Evolutionary conservation across 2,113 vertebrate species (phyloP).

Genomic region (Aphyosemion australe): DNA sequence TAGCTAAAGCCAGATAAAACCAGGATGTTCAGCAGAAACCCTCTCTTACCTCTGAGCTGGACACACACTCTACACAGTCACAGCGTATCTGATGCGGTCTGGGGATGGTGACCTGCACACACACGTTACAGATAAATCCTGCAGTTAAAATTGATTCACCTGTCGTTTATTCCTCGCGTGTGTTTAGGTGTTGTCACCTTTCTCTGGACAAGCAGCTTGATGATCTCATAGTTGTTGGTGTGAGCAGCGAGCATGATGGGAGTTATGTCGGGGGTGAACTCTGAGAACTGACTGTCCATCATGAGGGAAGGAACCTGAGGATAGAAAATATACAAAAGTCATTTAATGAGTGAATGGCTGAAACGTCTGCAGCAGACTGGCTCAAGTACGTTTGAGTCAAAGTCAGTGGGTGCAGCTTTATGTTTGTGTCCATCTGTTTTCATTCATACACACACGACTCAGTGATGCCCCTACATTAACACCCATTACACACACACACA

Average conservation of each 20-base stretch:
- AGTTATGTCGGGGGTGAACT: slow-evolving; percentile 97
- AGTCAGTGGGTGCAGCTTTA: no score
- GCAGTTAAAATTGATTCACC: neutral
- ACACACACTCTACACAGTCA: slow-evolving; percentile 96
- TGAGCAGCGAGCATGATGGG: slow-evolving; percentile 99
- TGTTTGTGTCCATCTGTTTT: no score
- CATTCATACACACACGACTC: no score
- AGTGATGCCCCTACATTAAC: no score
- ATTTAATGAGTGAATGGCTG: no score
- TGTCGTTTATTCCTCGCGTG: neutral
- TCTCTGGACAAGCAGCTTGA: slow-evolving; percentile 94
- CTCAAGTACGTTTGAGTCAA: no score
- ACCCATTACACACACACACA: no score
- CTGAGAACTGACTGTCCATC: slow-evolving; percentile 98
- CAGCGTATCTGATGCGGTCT: slow-evolving; percentile 96
- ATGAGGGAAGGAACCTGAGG: slow-evolving; percentile 91
- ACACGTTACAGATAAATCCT: neutral
- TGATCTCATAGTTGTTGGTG: slow-evolving; percentile 99
- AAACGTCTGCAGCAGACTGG: no score
- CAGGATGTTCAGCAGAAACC: neutral
- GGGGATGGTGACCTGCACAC: slow-evolving; percentile 83
- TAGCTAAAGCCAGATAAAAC: no score
- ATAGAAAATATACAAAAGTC: neutral
- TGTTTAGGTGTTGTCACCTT: slow-evolving; percentile 64
- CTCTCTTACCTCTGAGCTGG: slow-evolving; percentile 85